These are phyloP conservation scores for Philypnodon macrostomus DNA, from an alignment of 2,797 vertebrate genomes.

Conservation along the genomic window DNA sequence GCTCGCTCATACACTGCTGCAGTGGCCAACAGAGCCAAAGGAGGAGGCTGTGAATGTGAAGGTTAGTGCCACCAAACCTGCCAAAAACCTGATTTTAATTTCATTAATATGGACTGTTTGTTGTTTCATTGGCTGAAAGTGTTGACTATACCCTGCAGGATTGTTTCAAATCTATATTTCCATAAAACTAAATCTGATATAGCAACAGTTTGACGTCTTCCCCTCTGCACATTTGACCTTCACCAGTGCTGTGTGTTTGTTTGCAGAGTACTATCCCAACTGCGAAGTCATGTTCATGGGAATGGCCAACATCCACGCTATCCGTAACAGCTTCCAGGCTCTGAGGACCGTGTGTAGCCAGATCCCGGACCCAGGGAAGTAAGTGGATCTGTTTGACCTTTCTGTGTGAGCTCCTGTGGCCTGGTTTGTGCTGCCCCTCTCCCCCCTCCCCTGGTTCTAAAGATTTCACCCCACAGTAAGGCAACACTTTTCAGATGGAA, in stretches of 20 bases:
- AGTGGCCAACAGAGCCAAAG: conserved; percentile 96
- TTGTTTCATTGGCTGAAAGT: too few species aligned
- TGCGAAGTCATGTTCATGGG: conserved; percentile 99
- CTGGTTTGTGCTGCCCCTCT: conserved; percentile 9
- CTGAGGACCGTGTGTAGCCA: conserved; percentile 94
- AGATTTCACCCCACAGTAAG: conserved; percentile 36
- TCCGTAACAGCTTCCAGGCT: conserved; percentile 97
- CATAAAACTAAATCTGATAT: too few species aligned
- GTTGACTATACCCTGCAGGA: too few species aligned
- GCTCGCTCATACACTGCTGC: conserved; percentile 96
- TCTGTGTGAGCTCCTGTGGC: conserved; percentile 19
- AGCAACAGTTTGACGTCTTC: neutral
- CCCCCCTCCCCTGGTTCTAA: conserved; percentile 2
- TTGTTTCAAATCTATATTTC: neutral
- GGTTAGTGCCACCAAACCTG: conserved; percentile 71
- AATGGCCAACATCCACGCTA: conserved; percentile 99
- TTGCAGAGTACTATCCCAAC: conserved; percentile 95
- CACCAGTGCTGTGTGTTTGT: conserved; percentile 28
- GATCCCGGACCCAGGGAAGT: conserved; percentile 98
- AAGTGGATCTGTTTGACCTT: conserved; percentile 75
- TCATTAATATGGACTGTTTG: too few species aligned
- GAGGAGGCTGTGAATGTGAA: conserved; percentile 97
- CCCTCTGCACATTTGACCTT: neutral
- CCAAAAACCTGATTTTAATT: too few species aligned
- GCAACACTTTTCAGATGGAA: conserved; percentile 38